Base-by-base conservation (phyloP, 1,140 invertebrate species). In the Bradysia coprophila region DNA sequence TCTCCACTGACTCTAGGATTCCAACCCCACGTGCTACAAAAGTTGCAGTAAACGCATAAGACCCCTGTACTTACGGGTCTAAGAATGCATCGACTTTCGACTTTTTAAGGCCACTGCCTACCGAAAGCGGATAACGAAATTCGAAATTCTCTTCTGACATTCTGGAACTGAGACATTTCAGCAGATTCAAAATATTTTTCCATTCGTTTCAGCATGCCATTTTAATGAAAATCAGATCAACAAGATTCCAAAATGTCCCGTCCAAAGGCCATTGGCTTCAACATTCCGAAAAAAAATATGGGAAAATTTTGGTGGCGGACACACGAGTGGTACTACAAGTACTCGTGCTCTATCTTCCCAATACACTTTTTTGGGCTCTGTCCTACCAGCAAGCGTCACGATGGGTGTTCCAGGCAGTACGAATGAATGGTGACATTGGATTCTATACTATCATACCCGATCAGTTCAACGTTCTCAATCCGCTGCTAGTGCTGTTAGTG, bases 371-470 rank as follows among this genome's bases (percentile, higher is more conserved):
- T 58, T 84, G 81, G 81, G 75, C 80, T 2, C 62, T 87, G 3
- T 77, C 75, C 52, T 78, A 81, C 53, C 78, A 81, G 58, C 79
- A 80, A 73, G 91, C 88, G 11, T 94, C 91, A 1, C 71, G 83
- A 38, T 98, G 93, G 93, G 93, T 89, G 1, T 75, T 95, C 45
- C 92, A 96, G 71, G 92, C 91, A 10, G 76, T 78, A 75, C 70
- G 78, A 47, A 91, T 97, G 86, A 67, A 90, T 54, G 88, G 92
- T 10, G 57, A 73, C n/a, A 56, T 93, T 3, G 71, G 74, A 1
- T 71, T 68, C 43, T 70, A 70, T 16, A 64, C 66, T 0, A 64
- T 94, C 11, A 75, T 88, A 47, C 84, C 91, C 0, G 90, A 95
- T 61, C 90, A 94, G 59, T 80, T 94, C 70, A 84, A 88, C 64